Conservation (phyloP, 2,113 vertebrate species). For the Poecile atricapillus region DNA sequence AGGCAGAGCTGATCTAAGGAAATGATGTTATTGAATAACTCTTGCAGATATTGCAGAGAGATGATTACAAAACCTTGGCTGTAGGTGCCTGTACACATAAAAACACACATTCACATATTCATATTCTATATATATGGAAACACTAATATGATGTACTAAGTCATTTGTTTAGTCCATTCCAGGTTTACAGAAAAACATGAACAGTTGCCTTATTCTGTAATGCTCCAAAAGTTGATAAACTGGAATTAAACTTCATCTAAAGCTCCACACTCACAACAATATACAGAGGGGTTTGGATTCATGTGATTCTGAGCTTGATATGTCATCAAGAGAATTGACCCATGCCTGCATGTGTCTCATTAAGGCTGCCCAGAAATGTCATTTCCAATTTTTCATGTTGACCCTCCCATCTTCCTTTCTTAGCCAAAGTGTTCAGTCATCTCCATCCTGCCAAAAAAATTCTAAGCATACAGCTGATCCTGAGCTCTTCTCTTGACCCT, state of each 20-base stretch:
- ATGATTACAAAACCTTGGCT: not conserved
- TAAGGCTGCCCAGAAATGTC: constrained; percentile 52
- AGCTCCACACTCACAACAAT: not conserved
- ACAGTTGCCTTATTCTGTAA: not conserved
- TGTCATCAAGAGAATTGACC: constrained; percentile 12
- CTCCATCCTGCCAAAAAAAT: constrained; percentile 52
- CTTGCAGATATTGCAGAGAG: not conserved
- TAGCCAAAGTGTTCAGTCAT: constrained; percentile 29
- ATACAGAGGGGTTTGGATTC: not conserved
- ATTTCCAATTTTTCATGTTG: constrained; percentile 43
- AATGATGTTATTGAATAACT: not conserved
- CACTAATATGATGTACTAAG: not conserved
- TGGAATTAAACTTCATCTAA: not conserved
- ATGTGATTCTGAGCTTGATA: not conserved
- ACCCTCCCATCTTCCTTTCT: constrained; percentile 9
- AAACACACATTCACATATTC: not conserved
- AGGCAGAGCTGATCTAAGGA: not conserved
- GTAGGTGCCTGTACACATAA: not conserved
- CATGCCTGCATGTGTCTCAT: constrained; percentile 10
- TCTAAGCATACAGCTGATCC: constrained; percentile 20
- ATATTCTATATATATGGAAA: not conserved
- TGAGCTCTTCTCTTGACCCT: constrained; percentile 17
- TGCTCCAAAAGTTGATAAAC: not conserved
- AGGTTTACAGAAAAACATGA: not conserved
- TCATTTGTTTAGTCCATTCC: not conserved